Base-by-base conservation (phyloP, 2,888 invertebrate species). In the Meghimatium bilineatum region DNA sequence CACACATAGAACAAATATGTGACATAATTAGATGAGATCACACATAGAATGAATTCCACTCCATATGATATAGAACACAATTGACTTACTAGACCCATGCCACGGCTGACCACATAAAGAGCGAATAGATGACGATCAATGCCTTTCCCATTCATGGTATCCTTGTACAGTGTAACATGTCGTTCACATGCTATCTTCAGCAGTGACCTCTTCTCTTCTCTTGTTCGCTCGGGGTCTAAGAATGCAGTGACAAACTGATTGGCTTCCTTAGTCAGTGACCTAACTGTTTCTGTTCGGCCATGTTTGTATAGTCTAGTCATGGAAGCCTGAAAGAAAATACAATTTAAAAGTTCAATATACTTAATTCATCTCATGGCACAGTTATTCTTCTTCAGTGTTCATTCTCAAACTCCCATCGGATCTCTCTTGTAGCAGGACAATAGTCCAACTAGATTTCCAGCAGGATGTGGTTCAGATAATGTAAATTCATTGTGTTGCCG, bases 51-150 rank as follows among this genome's bases (percentile, higher is more conserved):
- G 12, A 44, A n/a, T n/a, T n/a, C n/a, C n/a, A n/a, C n/a, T n/a
- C n/a, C n/a, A n/a, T n/a, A n/a, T n/a, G n/a, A n/a, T n/a, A n/a
- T n/a, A n/a, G n/a, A n/a, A n/a, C n/a, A 44, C 44, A 44, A 8
- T 5, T 8, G 20, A 92, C 94, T 93, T 89, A 94, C 94, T 90
- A 94, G 92, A 60, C 94, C 94, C 29, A 94, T 88, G 23, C 94
- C 94, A 86, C 93, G 93, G 86, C 94, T 93, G 72, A 92, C 93
- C 14, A 94, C 94, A 88, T 94, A 94, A 14, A 94, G 92, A 29
- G 94, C 94, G 92, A 94, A 94, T 60, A 94, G 89, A 89, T 94
- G 94, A 23, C 94, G 89, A 88, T 95, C 94, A 82, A 94, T 92
- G 32, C 94, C 94, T 79, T 91, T 91, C 0, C 94, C 94, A 87